Percentiles rank a stretch among this genome's conserved stretches.
Evolutionary conservation across 2,797 vertebrate species (phyloP).

Genomic region (Dromococcyx pavoninus): DNA sequence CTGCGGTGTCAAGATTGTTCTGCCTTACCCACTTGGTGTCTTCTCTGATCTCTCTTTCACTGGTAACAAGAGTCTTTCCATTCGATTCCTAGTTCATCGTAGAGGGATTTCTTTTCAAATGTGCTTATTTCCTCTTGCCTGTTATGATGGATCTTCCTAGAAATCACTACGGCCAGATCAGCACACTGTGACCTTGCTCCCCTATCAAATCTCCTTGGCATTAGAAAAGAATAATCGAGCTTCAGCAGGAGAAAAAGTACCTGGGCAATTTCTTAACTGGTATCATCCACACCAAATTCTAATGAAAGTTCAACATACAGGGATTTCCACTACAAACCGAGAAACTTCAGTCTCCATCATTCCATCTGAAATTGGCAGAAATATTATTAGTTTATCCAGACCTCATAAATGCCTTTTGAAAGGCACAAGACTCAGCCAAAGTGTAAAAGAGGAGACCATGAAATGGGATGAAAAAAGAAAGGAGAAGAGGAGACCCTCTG

Average conservation of each 20-base stretch:
- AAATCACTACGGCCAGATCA: not conserved
- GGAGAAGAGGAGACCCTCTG: not conserved
- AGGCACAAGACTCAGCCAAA: not conserved
- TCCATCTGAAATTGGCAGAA: not conserved
- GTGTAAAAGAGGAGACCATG: not conserved
- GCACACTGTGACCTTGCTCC: not conserved
- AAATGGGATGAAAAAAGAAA: not conserved
- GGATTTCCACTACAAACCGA: not conserved
- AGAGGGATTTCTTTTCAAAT: conserved; percentile 17
- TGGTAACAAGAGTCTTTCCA: not conserved
- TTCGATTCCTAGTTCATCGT: not conserved
- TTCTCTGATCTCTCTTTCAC: not conserved
- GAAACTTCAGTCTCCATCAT: not conserved
- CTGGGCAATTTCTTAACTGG: not conserved
- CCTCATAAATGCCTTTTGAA: not conserved
- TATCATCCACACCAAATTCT: not conserved
- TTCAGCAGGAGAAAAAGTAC: not conserved
- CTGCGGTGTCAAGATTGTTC: not conserved
- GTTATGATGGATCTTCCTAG: not conserved
- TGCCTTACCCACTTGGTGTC: not conserved
- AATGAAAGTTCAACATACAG: not conserved
- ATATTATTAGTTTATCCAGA: not conserved
- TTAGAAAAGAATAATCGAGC: not conserved
- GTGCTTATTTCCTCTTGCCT: not conserved
- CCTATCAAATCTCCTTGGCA: not conserved